Evolutionary conservation across 2,797 vertebrate species (phyloP), one percentile per base, ranked within the genome.

Genomic region (Babyrousa celebensis): DNA sequence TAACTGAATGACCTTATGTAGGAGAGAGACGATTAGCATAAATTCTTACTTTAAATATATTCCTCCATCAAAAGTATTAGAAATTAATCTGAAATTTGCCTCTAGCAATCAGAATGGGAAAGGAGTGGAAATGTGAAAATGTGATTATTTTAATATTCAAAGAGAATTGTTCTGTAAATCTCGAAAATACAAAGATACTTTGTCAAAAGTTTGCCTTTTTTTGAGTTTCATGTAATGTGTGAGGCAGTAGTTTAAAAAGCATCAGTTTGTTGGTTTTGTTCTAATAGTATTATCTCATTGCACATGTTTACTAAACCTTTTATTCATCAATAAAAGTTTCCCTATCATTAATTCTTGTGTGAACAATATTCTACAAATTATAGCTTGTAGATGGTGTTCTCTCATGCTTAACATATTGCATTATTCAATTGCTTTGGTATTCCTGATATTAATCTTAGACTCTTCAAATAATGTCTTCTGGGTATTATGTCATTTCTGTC

Each of bases 11-110:
- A 71, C 71, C 89, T 84, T 92, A 11, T 27, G 56, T 71, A 85
- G 79, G 95, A 95, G 70, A 87, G 80, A 91, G 62, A 95, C 70
- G 52, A 36, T 87, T 48, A 89, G 84, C 84, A 85, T 68, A 79
- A 79, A 83, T 92, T 91, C 32, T 92, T 97, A 54, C n/a, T 68
- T 97, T 86, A 86, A 89, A 86, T 91, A 82, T 15, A 58, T 84
- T 95, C 32, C 18, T 85, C 63, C 60, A 85, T 95, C 74, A 75
- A 79, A 96, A 82, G 40, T 93, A 96, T 68, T 68, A 77, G 85
- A 96, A 95, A 95, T 95, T 86, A 95, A 63, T 86, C 21, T 62
- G 70, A 93, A 91, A 93, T 85, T 95, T 89, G 67, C 58, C 40
- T 93, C 68, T 54, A 88, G 72, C 27, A 82, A n/a, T 88, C 56